Evolutionary conservation across 2,888 invertebrate species (phyloP).

Genomic region (Chrysodeixis includens): DNA sequence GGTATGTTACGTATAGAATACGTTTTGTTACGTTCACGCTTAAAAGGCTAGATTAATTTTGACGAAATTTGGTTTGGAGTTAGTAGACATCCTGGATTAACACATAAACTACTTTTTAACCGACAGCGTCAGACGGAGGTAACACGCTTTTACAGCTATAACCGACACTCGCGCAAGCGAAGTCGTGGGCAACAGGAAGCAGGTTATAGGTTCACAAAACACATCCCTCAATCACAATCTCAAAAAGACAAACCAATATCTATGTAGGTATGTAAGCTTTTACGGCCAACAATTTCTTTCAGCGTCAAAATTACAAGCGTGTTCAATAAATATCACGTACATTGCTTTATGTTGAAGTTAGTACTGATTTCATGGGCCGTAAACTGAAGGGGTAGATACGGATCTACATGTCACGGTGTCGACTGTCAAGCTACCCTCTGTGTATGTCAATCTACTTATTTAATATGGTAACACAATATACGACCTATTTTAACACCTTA

Average conservation of each 20-base stretch:
- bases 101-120: too few species aligned
- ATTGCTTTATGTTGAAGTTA: constrained; percentile 1
- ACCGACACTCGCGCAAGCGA: too few species aligned
- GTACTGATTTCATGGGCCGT: constrained; percentile 42
- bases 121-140: too few species aligned
- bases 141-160: too few species aligned
- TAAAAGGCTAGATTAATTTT: too few species aligned
- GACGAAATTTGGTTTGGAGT: too few species aligned
- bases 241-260: neutral
- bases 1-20: too few species aligned
- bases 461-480: neutral
- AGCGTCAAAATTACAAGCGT: neutral
- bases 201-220: too few species aligned
- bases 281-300: neutral
- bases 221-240: neutral
- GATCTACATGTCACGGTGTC: constrained; percentile 31
- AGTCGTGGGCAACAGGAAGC: too few species aligned
- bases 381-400: constrained; percentile 47
- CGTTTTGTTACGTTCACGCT: too few species aligned
- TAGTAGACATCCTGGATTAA: too few species aligned
- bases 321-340: neutral
- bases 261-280: neutral
- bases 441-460: neutral
- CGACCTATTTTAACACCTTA: too few species aligned
- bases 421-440: neutral